Evolutionary conservation across 2,888 invertebrate genomes (phyloP), one percentile per base, ranked within the genome.

Genomic region (Monoplex corrugatus): DNA sequence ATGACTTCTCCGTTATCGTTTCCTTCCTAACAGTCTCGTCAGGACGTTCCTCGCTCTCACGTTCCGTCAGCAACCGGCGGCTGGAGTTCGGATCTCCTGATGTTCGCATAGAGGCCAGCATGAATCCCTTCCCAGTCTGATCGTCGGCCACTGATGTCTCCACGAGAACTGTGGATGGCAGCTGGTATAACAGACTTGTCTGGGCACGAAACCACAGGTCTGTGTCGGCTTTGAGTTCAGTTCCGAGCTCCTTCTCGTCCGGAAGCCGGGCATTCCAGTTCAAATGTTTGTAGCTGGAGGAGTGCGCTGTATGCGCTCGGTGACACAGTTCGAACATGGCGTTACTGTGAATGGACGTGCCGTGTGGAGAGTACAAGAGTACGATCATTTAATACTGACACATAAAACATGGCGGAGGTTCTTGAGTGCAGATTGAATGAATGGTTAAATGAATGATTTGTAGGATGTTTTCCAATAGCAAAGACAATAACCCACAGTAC

Each of bases 321-420:
- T 57, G 86, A 16, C 68, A 63, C 1, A 68, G 16, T 35, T 86
- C 86, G 38, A 68, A 68, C 86, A 86, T 86, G n/a, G n/a, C n/a
- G n/a, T n/a, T n/a, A n/a, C n/a, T n/a, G n/a, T n/a, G n/a, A n/a
- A n/a, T n/a, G n/a, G n/a, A n/a, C n/a, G n/a, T n/a, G n/a, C n/a
- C n/a, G n/a, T n/a, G n/a, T n/a, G n/a, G n/a, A n/a, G n/a, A n/a
- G n/a, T n/a, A n/a, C n/a, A n/a, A n/a, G n/a, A n/a, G n/a, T n/a
- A n/a, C n/a, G n/a, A n/a, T n/a, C n/a, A n/a, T n/a, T n/a, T n/a
- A n/a, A n/a, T n/a, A n/a, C n/a, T n/a, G n/a, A n/a, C n/a, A n/a
- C n/a, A n/a, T n/a, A n/a, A n/a, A n/a, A n/a, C n/a, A n/a, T n/a
- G n/a, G n/a, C n/a, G n/a, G n/a, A n/a, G n/a, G n/a, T n/a, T n/a